Conservation (phyloP, 2,888 invertebrate genomes). For the Mimumesa dahlbomi region DNA sequence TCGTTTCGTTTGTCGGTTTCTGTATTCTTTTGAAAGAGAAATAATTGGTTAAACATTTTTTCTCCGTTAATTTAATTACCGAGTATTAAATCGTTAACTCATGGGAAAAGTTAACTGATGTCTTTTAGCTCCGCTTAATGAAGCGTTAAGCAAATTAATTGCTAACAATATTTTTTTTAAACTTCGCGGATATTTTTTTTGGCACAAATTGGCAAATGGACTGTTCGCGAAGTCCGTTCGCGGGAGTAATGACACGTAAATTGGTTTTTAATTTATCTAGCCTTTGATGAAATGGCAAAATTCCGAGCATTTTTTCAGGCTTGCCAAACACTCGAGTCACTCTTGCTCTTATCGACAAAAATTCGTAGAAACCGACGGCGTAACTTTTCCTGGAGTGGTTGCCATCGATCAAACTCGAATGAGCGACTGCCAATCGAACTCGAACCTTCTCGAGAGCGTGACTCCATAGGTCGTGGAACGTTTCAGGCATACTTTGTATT, state of each 20-base stretch:
- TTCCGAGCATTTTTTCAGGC: conserved; percentile 9
- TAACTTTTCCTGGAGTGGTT: conserved; percentile 48
- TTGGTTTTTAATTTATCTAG: neutral
- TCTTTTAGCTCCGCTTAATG: no score
- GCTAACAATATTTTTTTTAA: no score
- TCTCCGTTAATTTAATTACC: no score
- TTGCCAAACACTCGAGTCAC: conserved; percentile 32
- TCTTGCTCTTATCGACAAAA: conserved; percentile 34
- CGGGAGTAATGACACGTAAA: neutral
- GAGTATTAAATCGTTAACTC: no score
- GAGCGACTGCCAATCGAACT: conserved; percentile 53
- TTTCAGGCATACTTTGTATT: conserved; percentile 9
- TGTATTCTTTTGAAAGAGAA: no score
- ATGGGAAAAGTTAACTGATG: no score
- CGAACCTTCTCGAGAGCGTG: conserved; percentile 34
- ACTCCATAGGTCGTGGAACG: conserved; percentile 29
- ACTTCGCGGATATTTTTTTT: no score
- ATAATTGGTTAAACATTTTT: no score
- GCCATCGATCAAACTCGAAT: conserved; percentile 56
- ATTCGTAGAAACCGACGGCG: conserved; percentile 44
- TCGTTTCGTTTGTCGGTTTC: no score
- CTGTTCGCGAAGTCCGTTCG: neutral
- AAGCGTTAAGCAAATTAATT: no score
- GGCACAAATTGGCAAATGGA: neutral
- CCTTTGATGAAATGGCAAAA: neutral